phyloP scores from a whole-genome alignment of 2,888 invertebrate species.

The Oxycera nigricornis region DNA sequence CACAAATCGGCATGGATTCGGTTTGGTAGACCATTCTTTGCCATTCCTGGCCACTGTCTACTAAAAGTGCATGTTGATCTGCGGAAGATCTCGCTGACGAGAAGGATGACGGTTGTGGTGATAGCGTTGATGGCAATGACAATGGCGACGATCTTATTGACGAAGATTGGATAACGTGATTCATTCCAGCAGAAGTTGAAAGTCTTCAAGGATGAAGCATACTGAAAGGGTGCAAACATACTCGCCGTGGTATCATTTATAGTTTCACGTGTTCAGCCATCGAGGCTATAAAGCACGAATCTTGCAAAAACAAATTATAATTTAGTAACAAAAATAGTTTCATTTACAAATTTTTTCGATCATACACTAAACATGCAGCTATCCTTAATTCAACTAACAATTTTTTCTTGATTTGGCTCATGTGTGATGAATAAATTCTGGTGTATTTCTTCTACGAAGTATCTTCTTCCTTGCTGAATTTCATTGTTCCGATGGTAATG shows the following conservation, averaged over 20 bases:
- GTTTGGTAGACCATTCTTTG: slow-evolving; percentile 20
- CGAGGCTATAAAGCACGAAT: not conserved
- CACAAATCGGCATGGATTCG: not conserved
- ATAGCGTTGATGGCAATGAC: slow-evolving; percentile 14
- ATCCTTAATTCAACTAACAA: not conserved
- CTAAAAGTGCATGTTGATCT: slow-evolving; percentile 32
- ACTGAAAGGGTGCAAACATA: no score
- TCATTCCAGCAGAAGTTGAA: not conserved
- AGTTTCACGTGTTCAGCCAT: not conserved
- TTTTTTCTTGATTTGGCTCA: not conserved
- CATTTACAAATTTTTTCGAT: not conserved
- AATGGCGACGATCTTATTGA: slow-evolving; percentile 30
- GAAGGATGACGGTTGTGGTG: not conserved
- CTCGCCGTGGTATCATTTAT: no score
- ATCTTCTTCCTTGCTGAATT: not conserved
- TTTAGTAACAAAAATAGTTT: not conserved
- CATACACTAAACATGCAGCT: not conserved
- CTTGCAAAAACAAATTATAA: not conserved
- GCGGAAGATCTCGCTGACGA: not conserved
- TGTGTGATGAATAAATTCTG: slow-evolving; percentile 9
- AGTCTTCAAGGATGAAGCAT: not conserved
- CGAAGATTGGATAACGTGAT: slow-evolving; percentile 27
- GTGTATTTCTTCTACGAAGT: not conserved
- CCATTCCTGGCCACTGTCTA: slow-evolving; percentile 18
- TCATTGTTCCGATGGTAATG: not conserved